Percentiles rank a stretch among this genome's conserved stretches.
Evolutionary conservation across 2,113 vertebrate species (phyloP).

Genomic region (Clinocottus analis): DNA sequence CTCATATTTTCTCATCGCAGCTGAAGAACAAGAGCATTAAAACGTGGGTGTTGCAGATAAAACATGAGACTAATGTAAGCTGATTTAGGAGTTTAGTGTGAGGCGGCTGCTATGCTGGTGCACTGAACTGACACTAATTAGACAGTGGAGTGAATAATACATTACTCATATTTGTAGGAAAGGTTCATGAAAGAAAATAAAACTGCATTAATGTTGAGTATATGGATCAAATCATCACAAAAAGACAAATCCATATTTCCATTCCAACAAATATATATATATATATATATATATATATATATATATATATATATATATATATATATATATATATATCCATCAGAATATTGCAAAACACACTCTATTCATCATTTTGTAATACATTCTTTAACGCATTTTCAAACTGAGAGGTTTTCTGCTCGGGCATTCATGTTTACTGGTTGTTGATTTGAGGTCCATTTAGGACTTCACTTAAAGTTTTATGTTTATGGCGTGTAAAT

Average conservation of each 20-base stretch:
- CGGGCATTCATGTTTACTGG: neutral
- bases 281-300: no score
- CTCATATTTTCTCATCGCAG: neutral
- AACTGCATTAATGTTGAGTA: neutral
- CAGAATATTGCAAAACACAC: neutral
- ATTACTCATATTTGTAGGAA: neutral
- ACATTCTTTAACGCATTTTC: neutral
- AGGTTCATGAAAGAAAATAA: neutral
- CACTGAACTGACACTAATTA: neutral
- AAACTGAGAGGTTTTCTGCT: neutral
- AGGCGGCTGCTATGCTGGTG: neutral
- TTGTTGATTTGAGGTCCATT: neutral
- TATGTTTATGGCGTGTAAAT: neutral
- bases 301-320: no score
- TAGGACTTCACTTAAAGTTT: neutral
- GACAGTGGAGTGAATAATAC: neutral
- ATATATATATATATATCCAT: neutral
- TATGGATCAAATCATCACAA: neutral
- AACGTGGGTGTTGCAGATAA: neutral
- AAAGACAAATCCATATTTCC: neutral
- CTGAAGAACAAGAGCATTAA: neutral
- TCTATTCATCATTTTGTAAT: neutral
- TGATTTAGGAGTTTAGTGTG: neutral
- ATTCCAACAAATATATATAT: no score
- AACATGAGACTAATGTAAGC: neutral